These are phyloP conservation scores for Hyperoplus immaculatus DNA, from an alignment of 2,797 vertebrate species.

Conservation along the genomic window DNA sequence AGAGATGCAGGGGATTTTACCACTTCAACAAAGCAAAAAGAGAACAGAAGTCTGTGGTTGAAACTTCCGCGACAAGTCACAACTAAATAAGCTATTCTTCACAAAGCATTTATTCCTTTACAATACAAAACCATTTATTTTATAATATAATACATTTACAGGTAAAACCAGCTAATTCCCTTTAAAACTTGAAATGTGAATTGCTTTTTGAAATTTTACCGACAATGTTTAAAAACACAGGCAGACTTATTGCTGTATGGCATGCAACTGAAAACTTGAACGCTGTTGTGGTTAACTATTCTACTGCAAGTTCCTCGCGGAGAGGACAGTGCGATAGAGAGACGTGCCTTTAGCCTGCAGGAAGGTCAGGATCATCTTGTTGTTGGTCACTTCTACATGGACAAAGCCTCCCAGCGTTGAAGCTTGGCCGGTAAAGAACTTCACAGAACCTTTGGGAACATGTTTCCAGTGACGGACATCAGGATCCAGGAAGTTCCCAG, in stretches of 20 bases:
- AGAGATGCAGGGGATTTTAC: not conserved
- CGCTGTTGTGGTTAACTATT: accelerated
- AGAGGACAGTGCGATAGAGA: constrained; percentile 89
- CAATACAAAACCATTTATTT: not conserved
- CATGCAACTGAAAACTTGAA: not conserved
- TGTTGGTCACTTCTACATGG: constrained; percentile 87
- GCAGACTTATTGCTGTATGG: not conserved
- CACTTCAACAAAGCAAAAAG: not conserved
- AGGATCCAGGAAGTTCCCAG: constrained; percentile 94
- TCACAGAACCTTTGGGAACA: constrained; percentile 88
- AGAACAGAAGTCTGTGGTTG: not conserved
- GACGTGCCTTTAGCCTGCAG: constrained; percentile 91
- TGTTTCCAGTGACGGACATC: constrained; percentile 82
- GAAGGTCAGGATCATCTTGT: constrained; percentile 87
- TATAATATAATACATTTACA: constrained; percentile 31
- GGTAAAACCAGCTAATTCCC: constrained; percentile 43
- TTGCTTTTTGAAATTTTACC: constrained; percentile 34
- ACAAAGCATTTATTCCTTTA: constrained; percentile 64
- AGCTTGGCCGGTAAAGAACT: constrained; percentile 89
- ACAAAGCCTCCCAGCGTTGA: constrained; percentile 90
- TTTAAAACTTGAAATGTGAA: constrained; percentile 24
- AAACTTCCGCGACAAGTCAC: not conserved
- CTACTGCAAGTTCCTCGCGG: constrained; percentile 70
- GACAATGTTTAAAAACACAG: constrained; percentile 22
- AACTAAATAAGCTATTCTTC: not conserved